phyloP scores from a whole-genome alignment of 2,888 invertebrate genomes.

The Alviniconcha strummeri region DNA sequence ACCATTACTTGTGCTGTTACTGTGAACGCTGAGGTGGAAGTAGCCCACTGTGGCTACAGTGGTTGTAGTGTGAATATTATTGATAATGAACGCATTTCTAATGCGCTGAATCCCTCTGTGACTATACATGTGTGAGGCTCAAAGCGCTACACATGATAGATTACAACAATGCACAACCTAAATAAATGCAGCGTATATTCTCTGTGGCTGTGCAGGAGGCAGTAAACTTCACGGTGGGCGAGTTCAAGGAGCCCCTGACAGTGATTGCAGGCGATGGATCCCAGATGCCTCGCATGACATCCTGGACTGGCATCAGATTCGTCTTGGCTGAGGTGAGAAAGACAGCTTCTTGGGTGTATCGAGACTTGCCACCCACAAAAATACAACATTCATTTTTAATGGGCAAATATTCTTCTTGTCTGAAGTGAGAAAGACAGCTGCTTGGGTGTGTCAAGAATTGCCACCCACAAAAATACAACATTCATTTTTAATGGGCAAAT shows the following conservation, averaged over 20 bases:
- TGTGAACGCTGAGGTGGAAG: no score
- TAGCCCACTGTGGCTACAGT: no score
- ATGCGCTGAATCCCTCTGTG: no score
- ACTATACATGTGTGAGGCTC: neutral
- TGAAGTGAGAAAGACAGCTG: neutral
- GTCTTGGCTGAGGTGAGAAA: constrained; percentile 68
- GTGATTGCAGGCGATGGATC: constrained; percentile 63
- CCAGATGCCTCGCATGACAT: constrained; percentile 59
- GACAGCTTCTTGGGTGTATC: neutral
- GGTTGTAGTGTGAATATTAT: no score
- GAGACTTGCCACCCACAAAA: neutral
- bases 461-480: neutral
- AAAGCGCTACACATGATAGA: neutral
- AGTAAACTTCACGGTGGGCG: constrained; percentile 57
- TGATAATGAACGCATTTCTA: no score
- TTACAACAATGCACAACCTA: no score
- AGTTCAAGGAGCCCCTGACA: constrained; percentile 67
- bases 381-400: neutral
- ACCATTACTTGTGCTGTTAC: no score
- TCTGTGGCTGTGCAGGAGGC: constrained; percentile 58
- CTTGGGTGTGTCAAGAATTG: no score
- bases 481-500: neutral
- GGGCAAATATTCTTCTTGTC: neutral
- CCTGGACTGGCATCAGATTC: constrained; percentile 70
- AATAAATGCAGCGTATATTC: neutral